Evolutionary conservation across 2,888 invertebrate species (phyloP), one percentile per base, ranked within the genome.

Genomic region (Mythimna lalbum): DNA sequence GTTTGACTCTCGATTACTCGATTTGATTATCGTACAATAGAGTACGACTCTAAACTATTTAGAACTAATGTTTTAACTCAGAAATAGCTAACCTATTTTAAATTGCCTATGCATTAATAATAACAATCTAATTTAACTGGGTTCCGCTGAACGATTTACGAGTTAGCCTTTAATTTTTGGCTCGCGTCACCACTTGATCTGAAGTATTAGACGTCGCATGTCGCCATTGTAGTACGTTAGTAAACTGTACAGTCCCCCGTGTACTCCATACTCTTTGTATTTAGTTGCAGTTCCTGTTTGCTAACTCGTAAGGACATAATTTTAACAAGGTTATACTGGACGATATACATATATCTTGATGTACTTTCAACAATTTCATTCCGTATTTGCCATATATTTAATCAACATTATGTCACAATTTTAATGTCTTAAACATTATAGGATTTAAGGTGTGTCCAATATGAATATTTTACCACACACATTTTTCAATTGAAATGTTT

Each of bases 121-220:
- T 50, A 56, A 47, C 50, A 39, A 47, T 67, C 12, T 52, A n/a
- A 52, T 39, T 57, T 55, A 52, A 61, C 27, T 50, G n/a, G 55
- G 47, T 49, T 61, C 49, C 57, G 63, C 56, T 70, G 78, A 78
- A 50, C 56, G 77, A 81, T 81, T 71, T 77, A 81, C 27, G 55
- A 76, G 55, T 49, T 63, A 71, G 47, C 69, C 63, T 81, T 59
- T 60, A 14, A 65, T 55, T n/a, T 47, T 81, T 82, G 80, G 83
- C 80, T 66, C 61, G 39, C 50, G 59, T 43, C 36, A 33, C 27
- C 66, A 50, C 65, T 43, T 64, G 31, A 69, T 67, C 56, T 39
- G 21, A 63, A 55, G 50, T 63, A n/a, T n/a, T n/a, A 7, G 55
- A 55, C 57, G 50, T 69, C 33, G 72, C 70, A 52, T 55, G 50